Conservation (phyloP, 2,888 invertebrate genomes). For the Sinopyrophorus schimmeli region DNA sequence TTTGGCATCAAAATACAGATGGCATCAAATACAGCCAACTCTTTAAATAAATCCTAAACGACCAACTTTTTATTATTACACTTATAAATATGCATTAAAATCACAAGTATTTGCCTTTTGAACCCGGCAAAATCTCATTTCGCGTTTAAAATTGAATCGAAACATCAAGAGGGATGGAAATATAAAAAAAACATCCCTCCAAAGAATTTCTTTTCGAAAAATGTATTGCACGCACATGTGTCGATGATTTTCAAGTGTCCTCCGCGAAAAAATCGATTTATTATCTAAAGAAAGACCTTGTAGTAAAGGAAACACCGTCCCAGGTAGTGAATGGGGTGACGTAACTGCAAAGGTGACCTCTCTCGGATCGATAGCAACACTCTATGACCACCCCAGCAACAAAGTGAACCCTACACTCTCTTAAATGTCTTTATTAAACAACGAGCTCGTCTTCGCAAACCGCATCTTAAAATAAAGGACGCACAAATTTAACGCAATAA, state of each 20-base stretch:
- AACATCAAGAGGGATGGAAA: constrained; percentile 1
- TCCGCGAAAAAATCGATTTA: too few relatives aligned
- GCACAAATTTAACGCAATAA: too few relatives aligned
- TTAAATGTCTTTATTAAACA: too few relatives aligned
- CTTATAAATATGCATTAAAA: constrained; percentile 12
- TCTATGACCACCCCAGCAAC: constrained; percentile 22
- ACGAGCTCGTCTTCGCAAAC: too few relatives aligned
- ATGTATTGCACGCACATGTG: too few relatives aligned
- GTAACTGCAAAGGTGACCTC: constrained; percentile 37
- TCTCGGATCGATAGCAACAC: constrained; percentile 33
- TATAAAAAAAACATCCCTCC: not conserved
- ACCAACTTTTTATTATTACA: too few relatives aligned
- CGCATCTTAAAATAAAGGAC: too few relatives aligned
- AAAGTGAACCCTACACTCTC: constrained; percentile 20
- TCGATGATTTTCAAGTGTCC: too few relatives aligned
- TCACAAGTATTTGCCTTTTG: constrained; percentile 6
- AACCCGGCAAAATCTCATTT: constrained; percentile 6
- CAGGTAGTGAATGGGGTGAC: constrained; percentile 34
- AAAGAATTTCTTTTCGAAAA: not conserved
- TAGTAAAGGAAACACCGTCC: constrained; percentile 15
- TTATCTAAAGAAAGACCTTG: constrained; percentile 1
- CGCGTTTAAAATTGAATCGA: constrained; percentile 3
- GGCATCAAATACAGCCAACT: too few relatives aligned
- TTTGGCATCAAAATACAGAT: too few relatives aligned
- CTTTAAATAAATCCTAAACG: too few relatives aligned